Conservation (phyloP, 1,140 invertebrate species). For the Drosophila arawakana region DNA sequence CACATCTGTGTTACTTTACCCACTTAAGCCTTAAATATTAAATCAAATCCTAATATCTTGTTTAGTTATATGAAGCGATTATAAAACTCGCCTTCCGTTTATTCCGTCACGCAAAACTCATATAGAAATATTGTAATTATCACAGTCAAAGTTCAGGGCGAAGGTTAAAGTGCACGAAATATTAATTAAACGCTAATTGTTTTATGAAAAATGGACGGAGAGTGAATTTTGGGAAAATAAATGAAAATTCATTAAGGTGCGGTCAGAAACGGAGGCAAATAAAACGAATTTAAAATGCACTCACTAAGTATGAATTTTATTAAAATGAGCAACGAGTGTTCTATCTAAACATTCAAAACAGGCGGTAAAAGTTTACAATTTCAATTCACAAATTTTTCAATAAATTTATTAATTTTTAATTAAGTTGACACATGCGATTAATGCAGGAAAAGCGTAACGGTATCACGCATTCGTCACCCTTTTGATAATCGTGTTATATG, state of each 20-base stretch:
- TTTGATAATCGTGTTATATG: conserved; percentile 6
- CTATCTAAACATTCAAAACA: no score
- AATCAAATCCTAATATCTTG: conserved; percentile 5
- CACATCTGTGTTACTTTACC: no score
- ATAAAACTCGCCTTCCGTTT: conserved; percentile 30
- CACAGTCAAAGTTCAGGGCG: conserved; percentile 47
- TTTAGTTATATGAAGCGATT: conserved; percentile 27
- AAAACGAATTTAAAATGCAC: neutral
- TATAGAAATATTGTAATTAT: conserved; percentile 38
- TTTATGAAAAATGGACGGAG: neutral
- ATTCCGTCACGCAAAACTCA: conserved; percentile 26
- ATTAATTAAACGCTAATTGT: conserved; percentile 50
- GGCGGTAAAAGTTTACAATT: no score
- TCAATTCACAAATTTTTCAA: neutral
- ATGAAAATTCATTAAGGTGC: conserved; percentile 24
- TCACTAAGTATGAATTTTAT: neutral
- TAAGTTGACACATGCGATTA: neutral
- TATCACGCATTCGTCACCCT: neutral
- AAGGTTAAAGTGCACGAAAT: conserved; percentile 52
- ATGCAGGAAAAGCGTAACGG: neutral
- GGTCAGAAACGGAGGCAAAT: neutral
- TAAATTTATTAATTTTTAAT: neutral
- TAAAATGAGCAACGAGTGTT: no score
- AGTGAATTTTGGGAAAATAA: conserved; percentile 6
- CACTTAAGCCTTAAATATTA: neutral